These are phyloP conservation scores for Gavia stellata DNA, from an alignment of 2,113 vertebrate species.

Conservation along the genomic window DNA sequence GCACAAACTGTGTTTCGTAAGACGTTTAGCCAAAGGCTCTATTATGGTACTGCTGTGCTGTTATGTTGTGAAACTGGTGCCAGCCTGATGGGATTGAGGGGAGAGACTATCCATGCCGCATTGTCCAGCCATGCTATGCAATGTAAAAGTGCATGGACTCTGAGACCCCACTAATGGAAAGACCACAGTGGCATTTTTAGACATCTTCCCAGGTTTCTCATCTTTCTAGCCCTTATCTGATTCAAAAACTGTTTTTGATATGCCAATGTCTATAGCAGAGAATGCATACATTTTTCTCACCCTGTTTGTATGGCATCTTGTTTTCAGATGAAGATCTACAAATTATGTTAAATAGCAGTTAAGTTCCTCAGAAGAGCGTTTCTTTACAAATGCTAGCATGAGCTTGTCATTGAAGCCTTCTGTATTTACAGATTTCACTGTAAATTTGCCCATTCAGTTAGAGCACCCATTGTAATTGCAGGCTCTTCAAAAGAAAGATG, in stretches of 20 bases:
- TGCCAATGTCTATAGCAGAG: background rate
- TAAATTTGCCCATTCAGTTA: background rate
- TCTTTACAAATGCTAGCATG: background rate
- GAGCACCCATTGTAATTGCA: background rate
- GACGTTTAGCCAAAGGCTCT: background rate
- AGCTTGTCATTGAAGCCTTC: background rate
- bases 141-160: background rate
- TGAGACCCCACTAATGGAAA: background rate
- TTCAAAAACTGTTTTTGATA: background rate
- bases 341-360: background rate
- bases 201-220: background rate
- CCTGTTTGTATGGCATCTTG: background rate
- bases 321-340: background rate
- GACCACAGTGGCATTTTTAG: background rate
- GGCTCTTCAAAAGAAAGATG: background rate
- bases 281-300: background rate
- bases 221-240: background rate
- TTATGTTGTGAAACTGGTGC: background rate
- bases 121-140: fast-evolving
- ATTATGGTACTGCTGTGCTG: background rate
- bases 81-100: background rate
- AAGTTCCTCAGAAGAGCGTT: background rate
- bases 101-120: fast-evolving
- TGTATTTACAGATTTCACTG: background rate
- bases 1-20: background rate